These are phyloP conservation scores for Psylliodes chrysocephalus DNA, from an alignment of 2,888 invertebrate genomes.

Conservation along the genomic window DNA sequence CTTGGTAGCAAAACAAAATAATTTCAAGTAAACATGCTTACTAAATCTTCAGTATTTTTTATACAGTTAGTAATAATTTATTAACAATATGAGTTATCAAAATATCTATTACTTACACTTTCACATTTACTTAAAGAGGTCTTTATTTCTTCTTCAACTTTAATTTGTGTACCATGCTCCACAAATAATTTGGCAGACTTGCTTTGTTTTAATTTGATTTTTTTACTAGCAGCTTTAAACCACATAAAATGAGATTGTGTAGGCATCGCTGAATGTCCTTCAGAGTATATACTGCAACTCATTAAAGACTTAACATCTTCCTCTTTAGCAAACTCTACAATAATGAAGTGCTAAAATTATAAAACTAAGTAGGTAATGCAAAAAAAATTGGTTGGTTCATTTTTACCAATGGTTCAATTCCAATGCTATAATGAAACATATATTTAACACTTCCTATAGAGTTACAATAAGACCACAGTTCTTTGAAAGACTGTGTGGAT, in stretches of 20 bases:
- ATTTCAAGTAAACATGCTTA: no score
- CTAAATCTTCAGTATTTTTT: no score
- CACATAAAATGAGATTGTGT: conserved; percentile 77
- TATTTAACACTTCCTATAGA: conserved; percentile 72
- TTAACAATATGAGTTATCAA: no score
- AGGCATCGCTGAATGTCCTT: conserved; percentile 71
- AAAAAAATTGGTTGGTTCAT: no score
- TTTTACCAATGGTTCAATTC: conserved; percentile 59
- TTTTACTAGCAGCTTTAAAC: conserved; percentile 67
- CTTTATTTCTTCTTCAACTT: conserved; percentile 64
- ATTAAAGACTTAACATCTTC: conserved; percentile 69
- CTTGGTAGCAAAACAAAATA: no score
- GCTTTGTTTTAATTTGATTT: conserved; percentile 54
- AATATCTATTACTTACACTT: conserved; percentile 58
- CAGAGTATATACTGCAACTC: conserved; percentile 68
- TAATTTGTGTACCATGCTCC: conserved; percentile 65
- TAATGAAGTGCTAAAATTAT: conserved; percentile 74
- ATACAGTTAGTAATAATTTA: no score
- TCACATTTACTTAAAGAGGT: conserved; percentile 65
- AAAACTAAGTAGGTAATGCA: conserved; percentile 20
- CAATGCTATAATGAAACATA: conserved; percentile 72
- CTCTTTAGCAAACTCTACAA: conserved; percentile 76
- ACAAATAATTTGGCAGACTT: conserved; percentile 51
- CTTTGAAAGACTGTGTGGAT: conserved; percentile 74
- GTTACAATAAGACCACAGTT: conserved; percentile 77